Base-by-base conservation (phyloP, 2,113 vertebrate species). In the Lucifuga dentata region DNA sequence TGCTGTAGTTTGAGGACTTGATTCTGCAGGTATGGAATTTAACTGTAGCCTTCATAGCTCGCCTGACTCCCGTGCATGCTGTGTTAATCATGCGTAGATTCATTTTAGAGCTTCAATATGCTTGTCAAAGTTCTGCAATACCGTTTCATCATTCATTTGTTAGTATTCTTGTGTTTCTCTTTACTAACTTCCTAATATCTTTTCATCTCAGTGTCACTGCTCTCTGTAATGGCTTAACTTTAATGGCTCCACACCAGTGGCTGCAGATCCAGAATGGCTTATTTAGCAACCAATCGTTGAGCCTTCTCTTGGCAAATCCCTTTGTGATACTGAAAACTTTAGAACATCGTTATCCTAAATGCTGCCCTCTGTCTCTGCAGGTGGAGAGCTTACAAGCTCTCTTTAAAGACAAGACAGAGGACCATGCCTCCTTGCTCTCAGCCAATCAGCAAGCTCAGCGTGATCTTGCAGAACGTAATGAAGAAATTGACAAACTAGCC, bases 311-410 rank as follows among this genome's bases (percentile, higher is more conserved):
- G 3, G 3, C n/a, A 44, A 77, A 61, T 35, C 5, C 2, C n/a
- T 15, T 24, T 38, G 11, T 70, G 9, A 10, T 21, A 1, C 13
- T 16, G 24, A 11, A 21, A 48, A 35, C 12, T 20, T 5, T 17
- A 0, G 1, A 45, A 36, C 29, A 15, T 5, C 68, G 9, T 23
- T 12, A 29, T 67, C 10, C 4, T 21, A 40, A 49, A 16, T 32
- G 5, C 24, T 19, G 5, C 16, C 38, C 3, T 11, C 2, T 35
- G 1, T 55, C 19, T 55, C 21, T 48, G 43, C 76, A 99, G 98
- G 90, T 97, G 63, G 95, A 98, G 83, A 93, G 86, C 56, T 90
- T 98, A 45, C 94, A 97, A 83, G 90, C 92, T 50, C 89, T 94
- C 63, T 75, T 98, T 58, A 95, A 92, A 88, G 94, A 95, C 76